Evolutionary conservation across 1,140 invertebrate species (phyloP).

Genomic region (Yoshiicerus persimilis): DNA sequence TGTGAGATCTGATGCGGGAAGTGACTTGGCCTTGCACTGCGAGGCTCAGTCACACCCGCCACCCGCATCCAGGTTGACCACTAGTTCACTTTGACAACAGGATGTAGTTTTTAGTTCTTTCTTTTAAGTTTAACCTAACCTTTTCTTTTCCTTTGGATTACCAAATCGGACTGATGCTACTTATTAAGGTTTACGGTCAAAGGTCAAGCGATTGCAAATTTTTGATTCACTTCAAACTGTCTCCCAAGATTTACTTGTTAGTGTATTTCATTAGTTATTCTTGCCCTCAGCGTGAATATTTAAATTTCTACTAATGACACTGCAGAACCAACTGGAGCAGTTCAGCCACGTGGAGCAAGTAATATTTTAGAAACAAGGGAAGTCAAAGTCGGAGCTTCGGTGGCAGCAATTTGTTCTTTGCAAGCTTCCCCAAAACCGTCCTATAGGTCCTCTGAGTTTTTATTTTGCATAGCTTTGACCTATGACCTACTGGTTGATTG

Average conservation of each 20-base stretch:
- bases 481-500: constrained; percentile 6
- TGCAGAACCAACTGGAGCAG: constrained; percentile 60
- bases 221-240: neutral
- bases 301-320: constrained; percentile 35
- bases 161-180: too few relatives aligned
- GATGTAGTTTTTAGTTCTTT: constrained; percentile 8
- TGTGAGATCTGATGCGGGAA: constrained; percentile 25
- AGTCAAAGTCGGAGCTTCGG: constrained; percentile 50
- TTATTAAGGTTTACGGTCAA: neutral
- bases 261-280: neutral
- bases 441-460: constrained; percentile 51
- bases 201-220: constrained; percentile 5
- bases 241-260: neutral
- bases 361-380: constrained; percentile 56
- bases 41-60: constrained; percentile 54
- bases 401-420: constrained; percentile 54
- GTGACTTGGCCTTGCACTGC: constrained; percentile 55
- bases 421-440: constrained; percentile 52
- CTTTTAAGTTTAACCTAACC: neutral
- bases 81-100: constrained; percentile 44
- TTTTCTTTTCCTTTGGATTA: neutral
- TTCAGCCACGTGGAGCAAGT: constrained; percentile 54
- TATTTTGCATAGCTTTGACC: constrained; percentile 7
- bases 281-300: neutral
- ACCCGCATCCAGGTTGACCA: constrained; percentile 52